Percentiles rank a stretch among this genome's conserved stretches.
Conservation (phyloP, 1,140 invertebrate genomes). For the Matsumurasca onukii region DNA sequence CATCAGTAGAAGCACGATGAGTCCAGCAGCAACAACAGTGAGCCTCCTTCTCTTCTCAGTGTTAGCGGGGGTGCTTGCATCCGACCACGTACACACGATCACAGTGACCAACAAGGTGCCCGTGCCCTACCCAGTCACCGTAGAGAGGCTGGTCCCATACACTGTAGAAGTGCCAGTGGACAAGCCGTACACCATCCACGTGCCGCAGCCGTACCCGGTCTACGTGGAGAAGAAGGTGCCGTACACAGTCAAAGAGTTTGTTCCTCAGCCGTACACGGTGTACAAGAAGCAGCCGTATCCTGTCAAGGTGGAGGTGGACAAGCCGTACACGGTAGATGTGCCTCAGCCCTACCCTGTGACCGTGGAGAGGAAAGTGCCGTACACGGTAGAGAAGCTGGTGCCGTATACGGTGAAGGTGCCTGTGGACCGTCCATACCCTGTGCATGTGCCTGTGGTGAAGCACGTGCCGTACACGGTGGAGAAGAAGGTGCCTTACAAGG, state of each 20-base stretch:
- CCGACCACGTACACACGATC: conserved; percentile 29
- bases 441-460: conserved; percentile 53
- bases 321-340: conserved; percentile 26
- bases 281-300: conserved; percentile 41
- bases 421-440: conserved; percentile 53
- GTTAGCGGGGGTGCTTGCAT: no score
- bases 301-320: conserved; percentile 38
- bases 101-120: conserved; percentile 33
- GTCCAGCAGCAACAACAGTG: no score
- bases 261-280: conserved; percentile 64
- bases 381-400: conserved; percentile 56
- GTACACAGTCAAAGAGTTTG: conserved; percentile 58
- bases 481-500: conserved; percentile 46
- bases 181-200: conserved; percentile 47
- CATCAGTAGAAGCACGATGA: no score
- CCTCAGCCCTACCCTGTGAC: conserved; percentile 29
- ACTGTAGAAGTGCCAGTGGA: conserved; percentile 32
- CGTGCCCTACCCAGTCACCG: conserved; percentile 48
- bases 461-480: conserved; percentile 59
- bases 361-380: conserved; percentile 29
- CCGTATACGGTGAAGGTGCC: conserved; percentile 53
- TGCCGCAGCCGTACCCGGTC: conserved; percentile 62
- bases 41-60: no score
- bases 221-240: conserved; percentile 63
- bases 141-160: conserved; percentile 43